Evolutionary conservation across 1,140 invertebrate species (phyloP).

Genomic region (Achatina immaculata): DNA sequence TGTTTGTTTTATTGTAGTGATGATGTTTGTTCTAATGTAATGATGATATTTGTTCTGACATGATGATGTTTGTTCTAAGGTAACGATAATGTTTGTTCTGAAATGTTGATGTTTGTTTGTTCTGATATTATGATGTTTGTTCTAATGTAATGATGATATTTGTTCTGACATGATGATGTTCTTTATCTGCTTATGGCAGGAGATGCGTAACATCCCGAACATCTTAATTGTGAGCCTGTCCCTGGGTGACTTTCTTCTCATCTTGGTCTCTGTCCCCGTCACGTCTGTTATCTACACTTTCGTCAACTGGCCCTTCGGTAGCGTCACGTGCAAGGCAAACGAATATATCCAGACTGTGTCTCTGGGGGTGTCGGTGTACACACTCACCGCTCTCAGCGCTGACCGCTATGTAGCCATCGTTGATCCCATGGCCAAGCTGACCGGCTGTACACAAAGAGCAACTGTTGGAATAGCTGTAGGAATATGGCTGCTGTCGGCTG

Average conservation of each 20-base stretch:
- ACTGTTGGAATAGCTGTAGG: slow-evolving; percentile 74
- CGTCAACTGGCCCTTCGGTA: slow-evolving; percentile 88
- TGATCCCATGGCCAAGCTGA: slow-evolving; percentile 82
- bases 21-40: no score
- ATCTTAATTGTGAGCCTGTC: slow-evolving; percentile 88
- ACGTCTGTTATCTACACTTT: slow-evolving; percentile 86
- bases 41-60: no score
- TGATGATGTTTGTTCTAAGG: no score
- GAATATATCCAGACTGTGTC: slow-evolving; percentile 92
- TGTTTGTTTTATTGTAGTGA: no score
- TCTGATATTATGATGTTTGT: no score
- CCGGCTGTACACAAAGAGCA: slow-evolving; percentile 71
- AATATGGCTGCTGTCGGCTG: slow-evolving; percentile 86
- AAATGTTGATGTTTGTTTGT: no score
- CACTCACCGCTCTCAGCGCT: slow-evolving; percentile 88
- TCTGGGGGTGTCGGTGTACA: slow-evolving; percentile 93
- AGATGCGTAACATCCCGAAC: slow-evolving; percentile 85
- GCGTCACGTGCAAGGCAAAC: slow-evolving; percentile 82
- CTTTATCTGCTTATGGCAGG: background rate
- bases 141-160: no score
- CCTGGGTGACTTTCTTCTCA: slow-evolving; percentile 84
- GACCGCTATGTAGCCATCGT: slow-evolving; percentile 91
- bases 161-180: no score
- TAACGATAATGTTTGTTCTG: no score
- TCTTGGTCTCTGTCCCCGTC: slow-evolving; percentile 85